A percentile compares a stretch with the other conserved stretches of the same genome.
These are phyloP conservation scores for Rhinoptilus africanus DNA, from an alignment of 2,113 vertebrate genomes.

Conservation along the genomic window DNA sequence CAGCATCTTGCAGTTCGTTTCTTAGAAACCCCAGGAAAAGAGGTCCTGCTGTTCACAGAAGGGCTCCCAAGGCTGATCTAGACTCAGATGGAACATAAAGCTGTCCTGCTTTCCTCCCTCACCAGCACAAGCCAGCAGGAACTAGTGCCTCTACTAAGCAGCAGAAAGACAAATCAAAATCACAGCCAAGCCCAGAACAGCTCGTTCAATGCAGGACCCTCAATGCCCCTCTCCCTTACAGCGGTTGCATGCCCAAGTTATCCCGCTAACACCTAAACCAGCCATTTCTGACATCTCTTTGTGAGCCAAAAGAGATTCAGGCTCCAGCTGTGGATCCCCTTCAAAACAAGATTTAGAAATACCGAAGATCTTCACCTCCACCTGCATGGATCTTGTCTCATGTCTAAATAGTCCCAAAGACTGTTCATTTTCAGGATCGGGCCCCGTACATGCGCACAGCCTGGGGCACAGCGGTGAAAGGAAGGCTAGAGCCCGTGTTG, in stretches of 20 bases:
- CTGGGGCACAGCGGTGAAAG: background rate
- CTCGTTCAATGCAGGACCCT: background rate
- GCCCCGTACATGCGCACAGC: fast-evolving
- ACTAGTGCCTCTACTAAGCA: background rate
- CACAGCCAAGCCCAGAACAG: background rate
- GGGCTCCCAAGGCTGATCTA: background rate
- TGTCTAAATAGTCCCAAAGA: background rate
- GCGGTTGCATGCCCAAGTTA: background rate
- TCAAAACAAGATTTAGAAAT: background rate
- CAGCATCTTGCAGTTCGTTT: background rate
- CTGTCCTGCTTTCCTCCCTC: background rate
- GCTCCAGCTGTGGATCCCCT: background rate
- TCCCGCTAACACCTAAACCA: background rate
- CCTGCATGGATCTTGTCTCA: background rate
- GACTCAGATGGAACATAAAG: background rate
- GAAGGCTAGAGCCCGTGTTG: background rate
- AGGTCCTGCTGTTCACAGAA: background rate
- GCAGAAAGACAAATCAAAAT: background rate
- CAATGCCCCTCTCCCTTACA: background rate
- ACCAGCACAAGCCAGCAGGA: background rate
- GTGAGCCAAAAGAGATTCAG: background rate
- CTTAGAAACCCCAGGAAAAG: background rate
- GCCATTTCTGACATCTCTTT: background rate
- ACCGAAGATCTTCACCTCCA: background rate
- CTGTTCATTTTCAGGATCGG: background rate